Base-by-base conservation (phyloP, 2,113 vertebrate species). In the Rhabdornis inornatus region DNA sequence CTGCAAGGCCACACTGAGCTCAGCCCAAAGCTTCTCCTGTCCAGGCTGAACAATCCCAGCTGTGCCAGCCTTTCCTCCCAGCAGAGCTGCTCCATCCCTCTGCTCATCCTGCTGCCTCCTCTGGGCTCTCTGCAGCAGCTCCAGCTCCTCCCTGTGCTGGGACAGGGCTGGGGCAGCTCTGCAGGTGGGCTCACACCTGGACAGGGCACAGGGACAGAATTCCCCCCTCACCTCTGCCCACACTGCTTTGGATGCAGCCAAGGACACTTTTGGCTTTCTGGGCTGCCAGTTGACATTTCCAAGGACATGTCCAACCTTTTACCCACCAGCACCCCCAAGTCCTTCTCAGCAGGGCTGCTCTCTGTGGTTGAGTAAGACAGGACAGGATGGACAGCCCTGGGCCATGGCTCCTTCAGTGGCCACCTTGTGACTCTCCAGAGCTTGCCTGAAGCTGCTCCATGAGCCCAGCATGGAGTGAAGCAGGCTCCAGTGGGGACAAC, bases 141-240 rank as follows among this genome's bases (percentile, higher is more conserved):
- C 59, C 82, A 74, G 13, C 7, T 40, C 59, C 69, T 74, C 24
- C 25, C 50, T 28, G 27, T 5, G 50, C 50, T 52, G 50, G 50
- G 15, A 16, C 27, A 28, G 25, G 14, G 23, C 17, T 76, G 72
- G 72, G 45, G 37, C 63, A 87, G 55, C 83, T 77, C 72, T 87
- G 63, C 65, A 71, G 47, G 30, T 47, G 74, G 24, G 84, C 0
- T 11, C n/a, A 47, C 75, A 87, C 56, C 56, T 40, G 56, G 4
- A 40, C 47, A 0, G 30, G 22, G 5, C 28, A 15, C 11, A 45
- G n/a, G 13, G n/a, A 2, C 4, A 55, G 0, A 35, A 45, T 14
- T 2, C 7, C 15, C 14, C 7, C 18, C 9, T 44, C 9, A 8
- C 9, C 52, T 57, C 68, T 66, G 37, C 15, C 37, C 52, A 30